Evolutionary conservation across 2,113 vertebrate genomes (phyloP).

Genomic region (Bettongia penicillata): DNA sequence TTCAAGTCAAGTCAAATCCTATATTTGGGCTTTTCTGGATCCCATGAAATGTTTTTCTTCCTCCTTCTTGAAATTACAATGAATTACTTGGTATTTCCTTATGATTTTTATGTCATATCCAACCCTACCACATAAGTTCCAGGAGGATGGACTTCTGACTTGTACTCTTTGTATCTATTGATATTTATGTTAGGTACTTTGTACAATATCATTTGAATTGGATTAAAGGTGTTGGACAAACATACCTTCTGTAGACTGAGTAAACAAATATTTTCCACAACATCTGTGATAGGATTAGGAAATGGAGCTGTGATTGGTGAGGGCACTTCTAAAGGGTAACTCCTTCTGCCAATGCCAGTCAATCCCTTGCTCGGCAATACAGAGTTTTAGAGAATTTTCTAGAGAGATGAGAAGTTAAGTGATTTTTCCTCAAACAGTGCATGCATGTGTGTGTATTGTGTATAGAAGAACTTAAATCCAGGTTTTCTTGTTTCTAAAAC

Average conservation of each 20-base stretch:
- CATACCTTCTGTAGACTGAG: not conserved
- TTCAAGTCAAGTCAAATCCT: not conserved
- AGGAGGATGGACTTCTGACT: not conserved
- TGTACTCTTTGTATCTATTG: not conserved
- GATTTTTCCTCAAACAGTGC: not conserved
- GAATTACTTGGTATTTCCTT: not conserved
- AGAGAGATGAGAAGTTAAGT: not conserved
- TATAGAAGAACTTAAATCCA: not conserved
- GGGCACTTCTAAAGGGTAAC: not conserved
- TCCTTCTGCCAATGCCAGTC: not conserved
- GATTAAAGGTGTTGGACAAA: not conserved
- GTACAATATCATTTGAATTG: not conserved
- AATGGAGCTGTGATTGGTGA: not conserved
- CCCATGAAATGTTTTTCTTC: not conserved
- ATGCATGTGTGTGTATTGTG: no score
- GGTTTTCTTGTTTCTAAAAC: not conserved
- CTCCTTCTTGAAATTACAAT: not conserved
- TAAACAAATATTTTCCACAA: not conserved
- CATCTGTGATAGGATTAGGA: not conserved
- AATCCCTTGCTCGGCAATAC: not conserved
- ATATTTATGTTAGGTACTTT: not conserved
- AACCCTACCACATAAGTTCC: not conserved
- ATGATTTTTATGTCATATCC: not conserved
- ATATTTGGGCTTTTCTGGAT: not conserved
- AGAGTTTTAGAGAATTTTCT: not conserved